Percentiles rank a stretch among this genome's conserved stretches.
Evolutionary conservation across 1,140 invertebrate species (phyloP).

Genomic region (Araneus ventricosus): DNA sequence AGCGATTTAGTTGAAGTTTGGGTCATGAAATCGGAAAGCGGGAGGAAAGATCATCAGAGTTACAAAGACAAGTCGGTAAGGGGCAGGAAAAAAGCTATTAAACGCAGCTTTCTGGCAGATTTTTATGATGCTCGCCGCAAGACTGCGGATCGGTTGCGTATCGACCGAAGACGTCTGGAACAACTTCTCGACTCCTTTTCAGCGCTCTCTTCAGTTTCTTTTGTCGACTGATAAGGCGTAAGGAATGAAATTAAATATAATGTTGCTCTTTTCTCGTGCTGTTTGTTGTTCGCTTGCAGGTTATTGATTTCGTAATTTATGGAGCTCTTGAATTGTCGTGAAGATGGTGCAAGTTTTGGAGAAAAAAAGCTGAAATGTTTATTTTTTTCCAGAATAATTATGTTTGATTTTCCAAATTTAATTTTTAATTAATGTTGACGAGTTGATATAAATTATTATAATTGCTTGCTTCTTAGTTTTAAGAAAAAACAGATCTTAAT

Average conservation of each 20-base stretch:
- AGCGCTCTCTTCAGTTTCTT: background rate
- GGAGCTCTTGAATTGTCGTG: too few species aligned
- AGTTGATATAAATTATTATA: too few species aligned
- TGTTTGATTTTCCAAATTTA: too few species aligned
- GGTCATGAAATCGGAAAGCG: conserved; percentile 36
- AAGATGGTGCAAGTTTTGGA: too few species aligned
- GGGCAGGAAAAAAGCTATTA: conserved; percentile 14
- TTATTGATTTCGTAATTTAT: too few species aligned
- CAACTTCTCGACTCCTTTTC: background rate
- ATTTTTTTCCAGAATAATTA: too few species aligned
- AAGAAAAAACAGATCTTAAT: too few species aligned
- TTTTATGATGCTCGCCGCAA: conserved; percentile 8
- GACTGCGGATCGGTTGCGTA: background rate
- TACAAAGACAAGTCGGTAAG: background rate
- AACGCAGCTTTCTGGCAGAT: conserved; percentile 34
- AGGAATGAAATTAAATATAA: background rate
- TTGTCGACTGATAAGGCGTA: background rate
- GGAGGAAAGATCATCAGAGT: conserved; percentile 26
- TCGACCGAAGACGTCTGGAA: background rate
- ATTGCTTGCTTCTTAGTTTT: too few species aligned
- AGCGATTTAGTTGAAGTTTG: conserved; percentile 22
- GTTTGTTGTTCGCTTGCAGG: too few species aligned
- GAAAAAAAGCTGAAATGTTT: too few species aligned
- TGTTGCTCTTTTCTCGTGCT: too few species aligned
- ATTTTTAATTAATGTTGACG: too few species aligned